A percentile compares a stretch with the other conserved stretches of the same genome.
Evolutionary conservation across 2,888 invertebrate genomes (phyloP).

Genomic region (Hyposoter didymator): DNA sequence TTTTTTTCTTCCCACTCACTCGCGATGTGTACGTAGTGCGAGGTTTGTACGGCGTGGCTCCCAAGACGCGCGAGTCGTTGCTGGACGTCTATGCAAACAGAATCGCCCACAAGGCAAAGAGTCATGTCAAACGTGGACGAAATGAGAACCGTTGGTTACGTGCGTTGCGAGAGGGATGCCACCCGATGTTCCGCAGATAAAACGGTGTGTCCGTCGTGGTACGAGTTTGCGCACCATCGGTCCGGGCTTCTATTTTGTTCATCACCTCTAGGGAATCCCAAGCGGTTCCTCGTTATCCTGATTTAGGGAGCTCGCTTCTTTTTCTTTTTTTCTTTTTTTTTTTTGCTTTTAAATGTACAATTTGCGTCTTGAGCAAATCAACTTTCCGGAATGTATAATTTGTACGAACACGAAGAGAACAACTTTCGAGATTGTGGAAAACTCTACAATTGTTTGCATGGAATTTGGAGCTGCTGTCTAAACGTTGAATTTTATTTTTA

Average conservation of each 20-base stretch:
- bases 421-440: too few relatives aligned
- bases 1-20: slow-evolving; percentile 3
- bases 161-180: slow-evolving; percentile 1
- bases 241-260: slow-evolving; percentile 11
- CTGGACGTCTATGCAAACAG: slow-evolving; percentile 26
- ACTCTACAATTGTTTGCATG: too few relatives aligned
- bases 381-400: too few relatives aligned
- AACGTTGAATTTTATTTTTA: not conserved
- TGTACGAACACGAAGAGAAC: too few relatives aligned
- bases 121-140: not conserved
- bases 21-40: not conserved
- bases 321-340: not conserved
- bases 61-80: slow-evolving; percentile 23
- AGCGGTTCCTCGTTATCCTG: slow-evolving; percentile 14
- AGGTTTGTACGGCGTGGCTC: not conserved
- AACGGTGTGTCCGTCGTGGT: slow-evolving; percentile 6
- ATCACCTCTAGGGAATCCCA: slow-evolving; percentile 7
- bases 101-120: not conserved
- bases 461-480: too few relatives aligned
- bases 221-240: slow-evolving; percentile 7
- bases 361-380: not conserved
- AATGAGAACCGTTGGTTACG: slow-evolving; percentile 31
- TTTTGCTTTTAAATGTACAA: not conserved
- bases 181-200: slow-evolving; percentile 18
- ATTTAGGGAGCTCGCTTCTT: not conserved